Base-by-base conservation (phyloP, 1,140 invertebrate genomes). In the Bombus breviceps region DNA sequence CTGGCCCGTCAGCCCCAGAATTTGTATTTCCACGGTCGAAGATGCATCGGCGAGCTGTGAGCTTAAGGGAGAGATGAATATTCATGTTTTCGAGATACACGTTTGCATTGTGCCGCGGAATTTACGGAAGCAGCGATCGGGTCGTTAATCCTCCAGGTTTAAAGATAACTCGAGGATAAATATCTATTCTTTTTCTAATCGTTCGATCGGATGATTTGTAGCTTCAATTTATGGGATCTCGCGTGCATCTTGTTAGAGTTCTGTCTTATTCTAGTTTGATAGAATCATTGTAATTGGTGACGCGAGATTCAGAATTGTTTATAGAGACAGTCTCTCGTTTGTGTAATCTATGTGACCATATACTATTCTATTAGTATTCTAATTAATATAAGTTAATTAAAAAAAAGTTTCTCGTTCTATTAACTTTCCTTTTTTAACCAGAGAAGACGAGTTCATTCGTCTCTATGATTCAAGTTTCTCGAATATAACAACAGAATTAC, bases 61-160 rank as follows among this genome's bases (percentile, higher is more conserved):
- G 68, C n/a, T 64, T 41, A 32, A n/a, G 28, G 53, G 53, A 68
- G 9, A 77, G 43, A 53, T 68, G 81, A 83, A 83, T 83, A 83
- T 83, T 76, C 81, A 83, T 83, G 81, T 68, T 68, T 76, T 39
- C 43, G 43, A 43, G 47, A 76, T 39, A 59, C 15, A 22, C 41
- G 41, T 6, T 53, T 3, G 59, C 28, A 83, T 66, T 32, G 81
- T 25, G 41, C 18, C 72, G 12, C 53, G 32, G 22, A 59, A 75
- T 66, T 75, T 62, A 74, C 71, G 69, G 41, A 59, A 47, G 57
- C 59, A 62, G 32, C 59, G 57, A 76, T 83, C 81, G 32, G 39
- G 2, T 76, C 73, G 73, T 83, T 37, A 64, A 83, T 83, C 59
- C 43, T n/a, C 28, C 1, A 37, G 28, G 13, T 53, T 68, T 25